A percentile compares a stretch with the other conserved stretches of the same genome.
Conservation (phyloP, 2,113 vertebrate species). For the Austrofundulus limnaeus region DNA sequence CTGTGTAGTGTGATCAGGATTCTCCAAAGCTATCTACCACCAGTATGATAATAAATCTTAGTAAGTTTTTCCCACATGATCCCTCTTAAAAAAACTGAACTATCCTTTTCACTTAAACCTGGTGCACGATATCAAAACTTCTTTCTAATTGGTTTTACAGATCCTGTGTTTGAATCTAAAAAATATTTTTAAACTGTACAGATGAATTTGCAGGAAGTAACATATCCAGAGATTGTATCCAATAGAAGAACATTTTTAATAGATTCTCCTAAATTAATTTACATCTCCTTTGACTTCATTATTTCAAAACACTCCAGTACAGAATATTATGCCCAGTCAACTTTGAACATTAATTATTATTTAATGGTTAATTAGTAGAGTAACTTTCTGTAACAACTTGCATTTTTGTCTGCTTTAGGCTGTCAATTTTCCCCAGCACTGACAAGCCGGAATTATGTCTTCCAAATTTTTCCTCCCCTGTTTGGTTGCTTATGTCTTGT, state of each 20-base stretch:
- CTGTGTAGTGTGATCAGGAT: too few relatives aligned
- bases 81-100: too few relatives aligned
- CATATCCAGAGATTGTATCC: neutral
- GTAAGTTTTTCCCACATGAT: too few relatives aligned
- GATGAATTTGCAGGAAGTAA: neutral
- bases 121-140: too few relatives aligned
- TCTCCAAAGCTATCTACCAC: too few relatives aligned
- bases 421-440: conserved; percentile 44
- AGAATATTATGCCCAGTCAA: conserved; percentile 42
- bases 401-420: conserved; percentile 28
- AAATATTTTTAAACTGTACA: neutral
- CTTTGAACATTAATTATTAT: conserved; percentile 43
- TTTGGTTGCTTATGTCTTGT: conserved; percentile 52
- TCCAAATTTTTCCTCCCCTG: conserved; percentile 38
- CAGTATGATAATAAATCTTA: too few relatives aligned
- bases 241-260: neutral
- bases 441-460: conserved; percentile 50
- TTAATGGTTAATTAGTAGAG: conserved; percentile 55
- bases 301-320: conserved; percentile 1
- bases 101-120: too few relatives aligned
- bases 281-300: conserved; percentile 15
- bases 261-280: conserved; percentile 3
- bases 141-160: neutral
- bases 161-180: neutral
- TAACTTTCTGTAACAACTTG: conserved; percentile 36